These are phyloP conservation scores for Steatornis caripensis DNA, from an alignment of 2,113 vertebrate species.

Conservation along the genomic window DNA sequence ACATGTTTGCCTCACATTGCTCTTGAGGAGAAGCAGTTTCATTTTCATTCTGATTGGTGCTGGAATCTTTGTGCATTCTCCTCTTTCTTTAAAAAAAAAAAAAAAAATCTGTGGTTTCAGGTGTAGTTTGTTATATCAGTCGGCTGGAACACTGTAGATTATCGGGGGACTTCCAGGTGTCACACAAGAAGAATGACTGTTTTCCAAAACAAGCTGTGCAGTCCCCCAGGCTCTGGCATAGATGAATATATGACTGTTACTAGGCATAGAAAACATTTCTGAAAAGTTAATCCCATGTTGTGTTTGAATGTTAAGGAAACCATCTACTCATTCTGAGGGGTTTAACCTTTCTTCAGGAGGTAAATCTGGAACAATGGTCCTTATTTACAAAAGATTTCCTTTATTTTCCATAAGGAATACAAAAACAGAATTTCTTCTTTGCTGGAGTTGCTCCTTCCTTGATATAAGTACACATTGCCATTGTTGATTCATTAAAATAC, in stretches of 20 bases:
- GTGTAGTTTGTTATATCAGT: slow-evolving; percentile 39
- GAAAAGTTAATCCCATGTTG: slow-evolving; percentile 45
- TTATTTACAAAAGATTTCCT: slow-evolving; percentile 44
- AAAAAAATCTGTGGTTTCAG: not conserved
- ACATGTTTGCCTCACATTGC: not conserved
- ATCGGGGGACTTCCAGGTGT: slow-evolving; percentile 37
- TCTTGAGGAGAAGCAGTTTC: not conserved
- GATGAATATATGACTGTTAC: slow-evolving; percentile 20
- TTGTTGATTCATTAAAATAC: slow-evolving; percentile 10
- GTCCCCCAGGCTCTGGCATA: slow-evolving; percentile 19
- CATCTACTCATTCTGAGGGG: slow-evolving; percentile 28
- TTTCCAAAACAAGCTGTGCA: slow-evolving; percentile 54
- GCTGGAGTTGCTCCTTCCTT: not conserved
- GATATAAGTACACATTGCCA: not conserved
- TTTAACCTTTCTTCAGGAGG: slow-evolving; percentile 52
- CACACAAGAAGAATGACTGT: slow-evolving; percentile 53
- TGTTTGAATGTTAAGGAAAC: slow-evolving; percentile 38
- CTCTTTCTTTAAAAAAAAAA: not conserved
- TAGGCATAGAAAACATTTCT: slow-evolving; percentile 26
- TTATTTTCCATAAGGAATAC: slow-evolving; percentile 43
- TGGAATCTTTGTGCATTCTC: not conserved
- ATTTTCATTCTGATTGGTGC: not conserved
- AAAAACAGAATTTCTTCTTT: not conserved
- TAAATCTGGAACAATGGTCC: slow-evolving; percentile 29
- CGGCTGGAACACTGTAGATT: not conserved